These are phyloP conservation scores for Microtus ochrogaster DNA, from an alignment of 2,113 vertebrate species.

Conservation along the genomic window DNA sequence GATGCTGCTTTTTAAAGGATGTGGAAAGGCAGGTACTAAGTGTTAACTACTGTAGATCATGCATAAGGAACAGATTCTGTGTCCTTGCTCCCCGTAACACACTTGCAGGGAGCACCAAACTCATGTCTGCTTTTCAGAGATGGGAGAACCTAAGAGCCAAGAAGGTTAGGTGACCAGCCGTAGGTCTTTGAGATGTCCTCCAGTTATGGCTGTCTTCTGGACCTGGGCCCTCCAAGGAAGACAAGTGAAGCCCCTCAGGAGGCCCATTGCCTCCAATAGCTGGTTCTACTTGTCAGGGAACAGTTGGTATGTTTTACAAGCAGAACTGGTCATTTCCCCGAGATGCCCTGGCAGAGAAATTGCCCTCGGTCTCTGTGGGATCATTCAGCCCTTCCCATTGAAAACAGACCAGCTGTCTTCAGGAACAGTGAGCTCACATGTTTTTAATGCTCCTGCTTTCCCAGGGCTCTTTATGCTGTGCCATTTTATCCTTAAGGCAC, in stretches of 20 bases:
- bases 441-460: constrained; percentile 40
- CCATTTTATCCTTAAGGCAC: constrained; percentile 27
- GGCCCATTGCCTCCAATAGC: background rate
- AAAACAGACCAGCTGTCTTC: constrained; percentile 68
- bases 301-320: constrained; percentile 54
- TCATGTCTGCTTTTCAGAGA: background rate
- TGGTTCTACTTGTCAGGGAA: constrained; percentile 24
- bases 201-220: background rate
- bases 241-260: background rate
- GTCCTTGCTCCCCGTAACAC: background rate
- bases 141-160: background rate
- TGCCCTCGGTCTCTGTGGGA: constrained; percentile 7
- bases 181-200: background rate
- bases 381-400: constrained; percentile 50
- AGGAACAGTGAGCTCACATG: constrained; percentile 30
- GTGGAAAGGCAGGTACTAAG: constrained; percentile 1
- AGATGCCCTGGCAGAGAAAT: constrained; percentile 58
- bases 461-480: constrained; percentile 27
- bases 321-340: constrained; percentile 57
- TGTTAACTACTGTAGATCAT: background rate
- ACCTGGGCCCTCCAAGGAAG: background rate
- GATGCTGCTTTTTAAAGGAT: background rate
- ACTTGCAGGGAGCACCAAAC: background rate
- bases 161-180: background rate
- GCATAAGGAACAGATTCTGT: background rate